phyloP scores from a whole-genome alignment of 2,888 invertebrate species.

The Steinernema carpocapsae region DNA sequence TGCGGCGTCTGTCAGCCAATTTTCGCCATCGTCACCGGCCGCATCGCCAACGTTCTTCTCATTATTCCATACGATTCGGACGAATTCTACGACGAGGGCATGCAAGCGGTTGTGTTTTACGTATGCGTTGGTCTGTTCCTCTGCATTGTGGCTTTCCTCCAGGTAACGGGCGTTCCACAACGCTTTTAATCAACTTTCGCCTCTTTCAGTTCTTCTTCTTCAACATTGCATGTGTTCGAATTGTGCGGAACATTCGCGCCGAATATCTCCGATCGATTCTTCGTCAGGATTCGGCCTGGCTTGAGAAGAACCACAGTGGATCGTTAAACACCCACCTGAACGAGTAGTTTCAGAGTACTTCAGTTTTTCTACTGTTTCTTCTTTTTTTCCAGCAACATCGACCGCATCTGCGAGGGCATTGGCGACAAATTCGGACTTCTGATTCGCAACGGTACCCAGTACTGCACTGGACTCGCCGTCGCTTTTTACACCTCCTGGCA shows the following conservation, averaged over 20 bases:
- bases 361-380: background rate
- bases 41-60: conserved; percentile 41
- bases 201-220: conserved; percentile 41
- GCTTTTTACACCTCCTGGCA: conserved; percentile 42
- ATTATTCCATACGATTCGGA: conserved; percentile 38
- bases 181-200: background rate
- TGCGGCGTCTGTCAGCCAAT: conserved; percentile 44
- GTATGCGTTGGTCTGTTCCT: conserved; percentile 39
- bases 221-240: conserved; percentile 43
- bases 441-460: conserved; percentile 42
- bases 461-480: conserved; percentile 38
- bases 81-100: conserved; percentile 41
- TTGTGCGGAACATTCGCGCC: conserved; percentile 42
- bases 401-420: conserved; percentile 47
- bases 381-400: conserved; percentile 43
- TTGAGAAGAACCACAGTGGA: conserved; percentile 48
- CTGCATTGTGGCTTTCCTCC: conserved; percentile 41
- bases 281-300: conserved; percentile 44
- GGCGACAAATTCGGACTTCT: conserved; percentile 48
- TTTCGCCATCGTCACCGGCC: conserved; percentile 43
- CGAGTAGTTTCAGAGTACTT: conserved; percentile 38
- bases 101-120: conserved; percentile 39
- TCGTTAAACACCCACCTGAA: conserved; percentile 43
- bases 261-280: conserved; percentile 45
- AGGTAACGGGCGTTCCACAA: conserved; percentile 29